Evolutionary conservation across 2,888 invertebrate species (phyloP).

Genomic region (Tortricodes alternella): DNA sequence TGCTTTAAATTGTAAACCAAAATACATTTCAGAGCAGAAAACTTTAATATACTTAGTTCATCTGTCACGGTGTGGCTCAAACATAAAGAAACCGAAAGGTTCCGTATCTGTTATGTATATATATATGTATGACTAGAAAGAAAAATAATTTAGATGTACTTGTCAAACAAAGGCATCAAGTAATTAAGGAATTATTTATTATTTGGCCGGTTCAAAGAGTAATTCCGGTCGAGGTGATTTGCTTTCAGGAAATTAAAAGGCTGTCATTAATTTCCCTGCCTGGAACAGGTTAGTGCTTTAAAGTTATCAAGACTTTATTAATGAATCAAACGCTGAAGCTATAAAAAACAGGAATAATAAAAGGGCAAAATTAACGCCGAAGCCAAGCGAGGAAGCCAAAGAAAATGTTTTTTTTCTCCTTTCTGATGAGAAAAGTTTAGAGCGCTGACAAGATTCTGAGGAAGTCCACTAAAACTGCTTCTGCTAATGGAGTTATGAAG

Average conservation of each 20-base stretch:
- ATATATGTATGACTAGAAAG: too few relatives aligned
- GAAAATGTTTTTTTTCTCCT: constrained; percentile 52
- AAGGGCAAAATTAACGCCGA: constrained; percentile 43
- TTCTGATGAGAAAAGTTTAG: constrained; percentile 57
- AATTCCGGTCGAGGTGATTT: constrained; percentile 6
- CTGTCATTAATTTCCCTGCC: constrained; percentile 44
- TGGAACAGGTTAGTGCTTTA: constrained; percentile 44
- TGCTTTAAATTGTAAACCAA: too few relatives aligned
- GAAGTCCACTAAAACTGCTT: constrained; percentile 50
- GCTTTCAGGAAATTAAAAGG: constrained; percentile 29
- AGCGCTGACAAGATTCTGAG: constrained; percentile 42
- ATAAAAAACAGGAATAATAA: constrained; percentile 45
- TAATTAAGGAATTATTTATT: too few relatives aligned
- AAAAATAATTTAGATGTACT: too few relatives aligned
- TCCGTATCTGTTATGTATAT: too few relatives aligned
- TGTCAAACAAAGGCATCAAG: too few relatives aligned
- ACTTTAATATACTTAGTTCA: too few relatives aligned
- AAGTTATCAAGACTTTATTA: constrained; percentile 47
- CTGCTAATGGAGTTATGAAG: constrained; percentile 50
- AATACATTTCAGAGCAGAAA: too few relatives aligned
- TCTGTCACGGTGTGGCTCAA: too few relatives aligned
- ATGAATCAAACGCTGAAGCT: constrained; percentile 47
- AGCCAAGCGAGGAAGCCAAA: constrained; percentile 42
- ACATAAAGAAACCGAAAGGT: too few relatives aligned
- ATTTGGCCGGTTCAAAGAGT: too few relatives aligned